Evolutionary conservation across 2,113 vertebrate genomes (phyloP).

Genomic region (Porphyrio hochstetteri): DNA sequence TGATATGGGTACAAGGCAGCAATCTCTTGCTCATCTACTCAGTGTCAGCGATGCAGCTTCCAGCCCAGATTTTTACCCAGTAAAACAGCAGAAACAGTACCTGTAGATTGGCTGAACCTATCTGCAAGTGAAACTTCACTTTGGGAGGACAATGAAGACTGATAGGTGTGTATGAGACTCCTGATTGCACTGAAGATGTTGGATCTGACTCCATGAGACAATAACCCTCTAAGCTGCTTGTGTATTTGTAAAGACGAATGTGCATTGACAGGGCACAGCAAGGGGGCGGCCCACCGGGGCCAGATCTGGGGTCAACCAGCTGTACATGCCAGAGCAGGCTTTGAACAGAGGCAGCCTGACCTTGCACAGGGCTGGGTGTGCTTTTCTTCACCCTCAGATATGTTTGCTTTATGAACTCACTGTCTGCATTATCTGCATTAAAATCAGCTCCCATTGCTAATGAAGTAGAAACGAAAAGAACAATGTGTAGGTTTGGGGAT

Average conservation of each 20-base stretch:
- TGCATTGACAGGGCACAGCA: neutral
- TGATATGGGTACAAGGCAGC: neutral
- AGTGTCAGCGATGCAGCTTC: slow-evolving; percentile 1
- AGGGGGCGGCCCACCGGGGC: neutral
- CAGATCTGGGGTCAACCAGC: neutral
- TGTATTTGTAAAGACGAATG: neutral
- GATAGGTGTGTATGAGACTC: neutral
- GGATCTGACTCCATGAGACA: neutral
- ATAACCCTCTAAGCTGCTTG: neutral
- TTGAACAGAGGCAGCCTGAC: neutral
- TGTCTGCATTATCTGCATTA: neutral
- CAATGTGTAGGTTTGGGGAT: neutral
- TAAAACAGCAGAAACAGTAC: neutral
- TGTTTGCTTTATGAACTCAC: neutral
- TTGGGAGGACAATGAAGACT: neutral
- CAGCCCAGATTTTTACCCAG: neutral
- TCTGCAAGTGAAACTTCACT: neutral
- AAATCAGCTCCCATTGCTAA: neutral
- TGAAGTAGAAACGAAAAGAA: neutral
- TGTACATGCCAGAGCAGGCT: neutral
- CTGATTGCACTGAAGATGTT: neutral
- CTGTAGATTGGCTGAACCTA: neutral
- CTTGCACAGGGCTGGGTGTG: rapidly evolving
- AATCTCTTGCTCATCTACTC: neutral
- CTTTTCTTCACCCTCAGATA: neutral